These are phyloP conservation scores for Gorsachius goisagi DNA, from an alignment of 2,113 vertebrate species.

Conservation along the genomic window DNA sequence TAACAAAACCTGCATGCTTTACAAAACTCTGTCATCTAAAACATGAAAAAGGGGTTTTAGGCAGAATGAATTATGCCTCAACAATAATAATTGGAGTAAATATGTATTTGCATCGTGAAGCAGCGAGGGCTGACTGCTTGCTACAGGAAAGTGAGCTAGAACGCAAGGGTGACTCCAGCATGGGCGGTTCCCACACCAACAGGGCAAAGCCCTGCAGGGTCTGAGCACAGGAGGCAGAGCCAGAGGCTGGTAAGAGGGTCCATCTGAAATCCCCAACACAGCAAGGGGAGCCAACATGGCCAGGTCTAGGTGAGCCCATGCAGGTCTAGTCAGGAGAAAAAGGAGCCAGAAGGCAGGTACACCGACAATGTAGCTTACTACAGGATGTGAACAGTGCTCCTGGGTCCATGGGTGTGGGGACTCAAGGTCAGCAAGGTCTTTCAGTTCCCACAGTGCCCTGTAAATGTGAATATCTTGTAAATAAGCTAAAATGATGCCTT, in stretches of 20 bases:
- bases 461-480: background rate
- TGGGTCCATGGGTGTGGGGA: background rate
- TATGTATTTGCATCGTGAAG: background rate
- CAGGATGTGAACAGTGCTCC: accelerated
- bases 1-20: background rate
- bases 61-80: background rate
- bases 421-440: background rate
- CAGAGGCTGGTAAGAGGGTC: background rate
- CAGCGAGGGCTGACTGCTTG: background rate
- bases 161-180: background rate
- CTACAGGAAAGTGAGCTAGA: background rate
- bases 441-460: background rate
- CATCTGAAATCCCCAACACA: background rate
- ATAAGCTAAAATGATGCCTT: background rate
- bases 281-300: background rate
- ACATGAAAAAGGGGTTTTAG: background rate
- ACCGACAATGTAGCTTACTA: background rate
- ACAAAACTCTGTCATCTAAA: background rate
- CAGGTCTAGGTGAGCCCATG: background rate
- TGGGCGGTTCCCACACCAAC: background rate
- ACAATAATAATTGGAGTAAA: background rate
- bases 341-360: background rate
- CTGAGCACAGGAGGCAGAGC: background rate
- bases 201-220: accelerated
- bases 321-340: background rate